Evolutionary conservation across 1,140 invertebrate species (phyloP).

Genomic region (Galleria mellonella): DNA sequence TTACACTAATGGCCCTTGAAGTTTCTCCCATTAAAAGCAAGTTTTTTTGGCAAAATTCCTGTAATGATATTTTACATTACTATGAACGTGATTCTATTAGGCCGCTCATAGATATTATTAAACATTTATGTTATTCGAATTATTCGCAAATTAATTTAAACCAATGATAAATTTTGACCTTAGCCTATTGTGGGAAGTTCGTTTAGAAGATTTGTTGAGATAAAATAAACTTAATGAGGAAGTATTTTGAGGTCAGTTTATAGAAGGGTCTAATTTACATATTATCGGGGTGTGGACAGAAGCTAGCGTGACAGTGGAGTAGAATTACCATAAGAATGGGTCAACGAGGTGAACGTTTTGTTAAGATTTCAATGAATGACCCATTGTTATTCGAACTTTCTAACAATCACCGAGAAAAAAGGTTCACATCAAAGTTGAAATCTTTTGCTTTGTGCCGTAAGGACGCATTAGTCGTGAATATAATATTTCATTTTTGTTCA

Average conservation of each 20-base stretch:
- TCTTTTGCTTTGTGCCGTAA: conserved; percentile 20
- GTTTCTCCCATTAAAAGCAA: conserved; percentile 33
- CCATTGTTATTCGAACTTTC: conserved; percentile 25
- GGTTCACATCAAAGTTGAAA: conserved; percentile 4
- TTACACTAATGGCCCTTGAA: conserved; percentile 41
- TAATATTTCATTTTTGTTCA: no score
- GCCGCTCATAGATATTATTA: no score
- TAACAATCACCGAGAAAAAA: conserved; percentile 20
- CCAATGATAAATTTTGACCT: no score
- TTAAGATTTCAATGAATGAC: conserved; percentile 34
- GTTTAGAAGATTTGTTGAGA: conserved; percentile 14
- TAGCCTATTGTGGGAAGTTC: background rate
- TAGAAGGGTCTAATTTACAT: conserved; percentile 53
- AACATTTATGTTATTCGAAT: no score
- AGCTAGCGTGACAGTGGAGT: conserved; percentile 51
- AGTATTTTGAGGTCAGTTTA: conserved; percentile 57
- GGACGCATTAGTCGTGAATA: conserved; percentile 10
- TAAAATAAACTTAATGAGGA: conserved; percentile 40
- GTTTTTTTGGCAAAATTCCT: conserved; percentile 13
- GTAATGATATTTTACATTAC: no score
- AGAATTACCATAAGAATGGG: conserved; percentile 63
- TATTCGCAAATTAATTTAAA: no score
- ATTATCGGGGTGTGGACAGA: conserved; percentile 62
- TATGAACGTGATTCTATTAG: no score
- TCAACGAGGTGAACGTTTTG: conserved; percentile 50